Evolutionary conservation across 1,140 invertebrate genomes (phyloP), one percentile per base, ranked within the genome.

Genomic region (Vollenhovia emeryi): DNA sequence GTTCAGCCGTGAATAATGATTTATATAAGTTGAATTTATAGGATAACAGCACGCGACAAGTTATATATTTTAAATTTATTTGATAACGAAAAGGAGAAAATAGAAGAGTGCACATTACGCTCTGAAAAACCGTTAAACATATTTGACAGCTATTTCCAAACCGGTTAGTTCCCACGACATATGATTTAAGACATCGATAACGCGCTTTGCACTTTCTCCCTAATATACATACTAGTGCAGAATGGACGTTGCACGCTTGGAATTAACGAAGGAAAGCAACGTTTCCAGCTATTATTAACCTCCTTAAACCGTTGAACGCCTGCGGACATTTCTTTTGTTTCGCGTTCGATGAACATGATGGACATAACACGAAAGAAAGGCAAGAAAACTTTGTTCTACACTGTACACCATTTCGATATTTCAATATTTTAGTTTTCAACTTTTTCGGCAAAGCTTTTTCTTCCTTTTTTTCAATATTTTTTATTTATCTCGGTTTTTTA

Each of bases 181-280:
- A 40, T 73, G 78, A 33, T 57, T 68, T 71, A 66, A 82, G 52
- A 82, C 48, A 52, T 71, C 36, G 48, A 80, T 80, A 45, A 57
- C 36, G 27, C 55, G 27, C 15, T 73, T 71, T 82, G 66, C n/a
- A 82, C 78, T 82, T 82, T 82, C 78, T 71, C 78, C 59, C 36
- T 82, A 71, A 82, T 82, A 69, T 43, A 21, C n/a, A 33, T 82
- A 57, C 18, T 27, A 30, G 50, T 57, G n/a, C 13, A 71, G 4
- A 33, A 57, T 80, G 11, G 30, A 45, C 7, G 24, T n/a, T 82
- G 36, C 36, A 57, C 0, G 27, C 18, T 43, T 82, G 13, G 15
- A 71, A 82, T 71, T 82, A 57, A 59, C 50, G 24, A 57, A 80
- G 33, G 24, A 73, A 71, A 82, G 66, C 40, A 82, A 71, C 8